These are phyloP conservation scores for Siniperca chuatsi DNA, from an alignment of 2,113 vertebrate species.

Conservation along the genomic window DNA sequence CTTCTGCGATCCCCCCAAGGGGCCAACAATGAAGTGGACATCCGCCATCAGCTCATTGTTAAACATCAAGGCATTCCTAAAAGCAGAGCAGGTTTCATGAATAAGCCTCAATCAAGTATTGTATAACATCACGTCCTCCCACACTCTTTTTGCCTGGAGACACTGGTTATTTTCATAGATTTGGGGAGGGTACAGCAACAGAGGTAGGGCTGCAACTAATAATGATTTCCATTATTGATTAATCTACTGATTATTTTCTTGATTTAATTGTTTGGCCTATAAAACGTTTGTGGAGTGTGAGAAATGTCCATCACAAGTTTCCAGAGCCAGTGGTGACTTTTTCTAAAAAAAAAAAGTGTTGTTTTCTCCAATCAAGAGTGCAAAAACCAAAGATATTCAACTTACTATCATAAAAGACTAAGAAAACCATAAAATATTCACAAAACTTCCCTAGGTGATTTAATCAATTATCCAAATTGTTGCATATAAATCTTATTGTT, in stretches of 20 bases:
- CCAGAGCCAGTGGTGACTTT: neutral
- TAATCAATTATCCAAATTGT: neutral
- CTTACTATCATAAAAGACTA: neutral
- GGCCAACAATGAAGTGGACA: conserved; percentile 95
- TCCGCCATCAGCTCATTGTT: conserved; percentile 99
- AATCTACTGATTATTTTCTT: too few relatives aligned
- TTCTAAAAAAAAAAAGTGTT: neutral
- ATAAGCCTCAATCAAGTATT: conserved; percentile 40
- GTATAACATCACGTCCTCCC: conserved; percentile 55
- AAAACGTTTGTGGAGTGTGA: neutral
- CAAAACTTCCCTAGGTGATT: neutral
- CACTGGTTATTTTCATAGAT: conserved; percentile 49
- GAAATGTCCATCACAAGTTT: neutral
- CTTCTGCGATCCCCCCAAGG: conserved; percentile 87
- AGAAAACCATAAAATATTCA: neutral
- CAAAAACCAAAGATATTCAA: neutral
- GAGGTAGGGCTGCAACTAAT: neutral
- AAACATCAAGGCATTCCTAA: conserved; percentile 97
- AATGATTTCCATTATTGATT: neutral
- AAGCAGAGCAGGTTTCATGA: conserved; percentile 41
- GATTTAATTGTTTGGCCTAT: too few relatives aligned
- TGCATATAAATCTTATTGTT: neutral
- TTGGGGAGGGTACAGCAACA: conserved; percentile 3
- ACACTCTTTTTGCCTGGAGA: conserved; percentile 57
- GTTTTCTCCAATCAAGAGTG: too few relatives aligned